Percentiles rank a stretch among this genome's conserved stretches.
Evolutionary conservation across 1,140 invertebrate species (phyloP).

Genomic region (Cyclina sinensis): DNA sequence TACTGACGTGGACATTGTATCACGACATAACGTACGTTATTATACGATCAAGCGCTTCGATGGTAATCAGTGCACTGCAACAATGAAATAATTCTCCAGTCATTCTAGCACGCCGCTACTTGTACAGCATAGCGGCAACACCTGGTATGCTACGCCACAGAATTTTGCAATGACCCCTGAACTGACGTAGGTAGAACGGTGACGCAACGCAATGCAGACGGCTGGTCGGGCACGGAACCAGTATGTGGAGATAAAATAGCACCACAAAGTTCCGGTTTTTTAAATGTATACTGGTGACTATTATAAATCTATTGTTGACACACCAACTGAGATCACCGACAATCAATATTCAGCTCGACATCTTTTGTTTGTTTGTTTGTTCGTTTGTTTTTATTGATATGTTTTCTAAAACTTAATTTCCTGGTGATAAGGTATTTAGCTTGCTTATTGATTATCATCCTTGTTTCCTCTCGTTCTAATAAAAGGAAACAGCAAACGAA

Average conservation of each 20-base stretch:
- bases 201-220: background rate
- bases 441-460: too few species aligned
- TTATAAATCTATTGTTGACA: too few species aligned
- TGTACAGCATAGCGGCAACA: slow-evolving; percentile 37
- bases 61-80: background rate
- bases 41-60: background rate
- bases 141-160: background rate
- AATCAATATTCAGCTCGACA: too few species aligned
- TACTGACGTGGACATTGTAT: background rate
- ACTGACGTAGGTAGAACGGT: background rate
- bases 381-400: too few species aligned
- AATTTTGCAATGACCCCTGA: slow-evolving; percentile 30
- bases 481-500: too few species aligned
- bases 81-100: slow-evolving; percentile 9
- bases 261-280: too few species aligned
- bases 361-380: too few species aligned
- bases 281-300: too few species aligned
- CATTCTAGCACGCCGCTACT: background rate
- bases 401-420: too few species aligned
- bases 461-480: too few species aligned
- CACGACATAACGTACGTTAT: slow-evolving; percentile 7
- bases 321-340: too few species aligned
- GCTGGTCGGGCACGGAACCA: slow-evolving; percentile 19
- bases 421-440: too few species aligned
- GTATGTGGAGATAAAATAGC: slow-evolving; percentile 16